Conservation (phyloP, 2,113 vertebrate species). For the Corapipo altera region DNA sequence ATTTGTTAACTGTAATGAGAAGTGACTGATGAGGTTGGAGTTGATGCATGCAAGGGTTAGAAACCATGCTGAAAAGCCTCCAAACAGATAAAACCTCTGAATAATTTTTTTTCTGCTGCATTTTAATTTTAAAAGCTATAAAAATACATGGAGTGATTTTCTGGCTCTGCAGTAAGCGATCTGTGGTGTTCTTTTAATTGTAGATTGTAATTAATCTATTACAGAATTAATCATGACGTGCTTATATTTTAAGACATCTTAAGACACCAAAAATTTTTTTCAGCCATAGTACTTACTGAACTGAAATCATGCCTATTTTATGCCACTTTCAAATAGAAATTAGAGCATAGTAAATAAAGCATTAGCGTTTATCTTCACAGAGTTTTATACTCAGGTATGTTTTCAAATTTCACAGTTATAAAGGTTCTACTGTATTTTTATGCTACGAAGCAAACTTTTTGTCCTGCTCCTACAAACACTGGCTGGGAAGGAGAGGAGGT, state of each 20-base stretch:
- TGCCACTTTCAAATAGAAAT: background rate
- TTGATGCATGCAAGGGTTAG: background rate
- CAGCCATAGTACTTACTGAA: background rate
- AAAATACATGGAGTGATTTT: background rate
- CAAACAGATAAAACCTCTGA: background rate
- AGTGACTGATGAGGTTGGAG: background rate
- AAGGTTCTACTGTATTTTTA: background rate
- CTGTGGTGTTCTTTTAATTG: background rate
- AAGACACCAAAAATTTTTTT: background rate
- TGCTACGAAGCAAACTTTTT: background rate
- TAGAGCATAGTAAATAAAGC: background rate
- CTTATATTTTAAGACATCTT: background rate
- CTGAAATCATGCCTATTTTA: background rate
- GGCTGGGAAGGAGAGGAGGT: background rate
- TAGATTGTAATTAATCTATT: background rate
- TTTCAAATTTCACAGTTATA: background rate
- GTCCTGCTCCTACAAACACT: background rate
- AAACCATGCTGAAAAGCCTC: background rate
- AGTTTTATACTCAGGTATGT: background rate
- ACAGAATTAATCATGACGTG: background rate
- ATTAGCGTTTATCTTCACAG: background rate
- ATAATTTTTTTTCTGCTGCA: background rate
- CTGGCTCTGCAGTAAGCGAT: background rate
- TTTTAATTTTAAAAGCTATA: background rate
- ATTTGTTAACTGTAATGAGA: background rate